phyloP scores from a whole-genome alignment of 2,113 vertebrate genomes.

The Rafetus swinhoei region DNA sequence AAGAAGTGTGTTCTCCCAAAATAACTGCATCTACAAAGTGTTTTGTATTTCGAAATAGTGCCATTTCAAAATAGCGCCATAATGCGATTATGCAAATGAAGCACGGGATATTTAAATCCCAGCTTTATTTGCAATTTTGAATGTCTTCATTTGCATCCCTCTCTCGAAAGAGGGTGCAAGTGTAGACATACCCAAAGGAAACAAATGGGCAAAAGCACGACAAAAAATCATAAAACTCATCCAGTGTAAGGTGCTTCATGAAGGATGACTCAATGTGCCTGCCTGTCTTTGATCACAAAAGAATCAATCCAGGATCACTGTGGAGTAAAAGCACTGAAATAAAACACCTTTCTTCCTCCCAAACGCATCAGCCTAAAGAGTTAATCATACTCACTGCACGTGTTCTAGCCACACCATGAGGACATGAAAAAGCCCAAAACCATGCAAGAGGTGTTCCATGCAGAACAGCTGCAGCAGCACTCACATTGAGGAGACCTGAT shows the following conservation, averaged over 20 bases:
- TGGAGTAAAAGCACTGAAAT: background rate
- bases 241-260: background rate
- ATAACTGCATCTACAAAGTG: no score
- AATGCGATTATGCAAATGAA: no score
- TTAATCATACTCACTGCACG: background rate
- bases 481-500: slow-evolving; percentile 54
- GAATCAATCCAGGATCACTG: background rate
- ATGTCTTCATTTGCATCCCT: no score
- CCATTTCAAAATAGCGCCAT: no score
- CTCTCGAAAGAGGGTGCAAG: no score
- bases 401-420: background rate
- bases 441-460: slow-evolving; percentile 5
- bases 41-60: no score
- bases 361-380: background rate
- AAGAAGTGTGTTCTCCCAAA: no score
- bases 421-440: background rate
- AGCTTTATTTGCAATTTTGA: no score
- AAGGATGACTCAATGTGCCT: background rate
- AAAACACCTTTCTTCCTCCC: background rate
- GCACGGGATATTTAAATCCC: no score
- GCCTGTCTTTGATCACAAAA: background rate
- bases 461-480: slow-evolving; percentile 20
- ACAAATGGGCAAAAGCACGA: background rate
- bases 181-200: background rate
- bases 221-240: background rate